Conservation (phyloP, 2,113 vertebrate genomes). For the Pseudorectes ferrugineus region DNA sequence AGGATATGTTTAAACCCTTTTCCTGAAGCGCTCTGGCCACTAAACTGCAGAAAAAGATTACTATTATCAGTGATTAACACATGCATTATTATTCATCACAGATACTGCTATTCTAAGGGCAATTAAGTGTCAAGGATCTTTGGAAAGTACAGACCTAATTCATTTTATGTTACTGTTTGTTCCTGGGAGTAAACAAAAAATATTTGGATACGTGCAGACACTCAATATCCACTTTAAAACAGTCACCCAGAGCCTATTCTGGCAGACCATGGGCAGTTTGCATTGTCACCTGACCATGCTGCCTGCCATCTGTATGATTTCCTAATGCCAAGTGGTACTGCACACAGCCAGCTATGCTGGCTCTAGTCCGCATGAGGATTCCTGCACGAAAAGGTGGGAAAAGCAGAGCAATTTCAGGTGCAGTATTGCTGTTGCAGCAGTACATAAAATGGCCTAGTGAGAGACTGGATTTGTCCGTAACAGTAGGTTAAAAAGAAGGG, state of each 20-base stretch:
- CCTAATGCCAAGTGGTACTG: not conserved
- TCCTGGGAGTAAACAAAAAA: not conserved
- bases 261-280: not conserved
- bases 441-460: not conserved
- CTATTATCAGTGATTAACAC: not conserved
- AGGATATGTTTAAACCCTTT: not conserved
- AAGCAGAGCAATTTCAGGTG: not conserved
- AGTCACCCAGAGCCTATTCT: not conserved
- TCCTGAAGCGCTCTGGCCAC: accelerated
- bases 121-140: not conserved
- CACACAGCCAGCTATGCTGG: not conserved
- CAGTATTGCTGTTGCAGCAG: not conserved
- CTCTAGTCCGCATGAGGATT: not conserved
- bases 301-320: not conserved
- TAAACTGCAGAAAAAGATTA: not conserved
- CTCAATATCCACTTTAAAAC: not conserved
- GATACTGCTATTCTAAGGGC: not conserved
- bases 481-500: not conserved
- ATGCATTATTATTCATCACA: not conserved
- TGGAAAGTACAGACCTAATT: not conserved
- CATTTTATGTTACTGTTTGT: not conserved
- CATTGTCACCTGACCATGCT: not conserved
- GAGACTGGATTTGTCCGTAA: not conserved
- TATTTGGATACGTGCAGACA: not conserved
- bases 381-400: not conserved